Conservation (phyloP, 1,140 invertebrate species). For the Hylaeus anthracinus region DNA sequence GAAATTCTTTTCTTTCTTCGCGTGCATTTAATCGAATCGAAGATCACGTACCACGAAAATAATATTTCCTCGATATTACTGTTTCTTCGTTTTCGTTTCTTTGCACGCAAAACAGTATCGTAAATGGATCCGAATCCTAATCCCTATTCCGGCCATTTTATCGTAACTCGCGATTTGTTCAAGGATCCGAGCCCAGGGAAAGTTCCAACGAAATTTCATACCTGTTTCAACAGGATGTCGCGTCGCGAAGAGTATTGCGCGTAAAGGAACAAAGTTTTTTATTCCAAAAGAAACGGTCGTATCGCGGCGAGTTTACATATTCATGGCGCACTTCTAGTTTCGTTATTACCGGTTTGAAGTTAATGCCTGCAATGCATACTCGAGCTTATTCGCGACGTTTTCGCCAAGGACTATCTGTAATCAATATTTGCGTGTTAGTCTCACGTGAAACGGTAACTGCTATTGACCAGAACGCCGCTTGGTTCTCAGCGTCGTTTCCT, state of each 20-base stretch:
- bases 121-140: no score
- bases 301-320: neutral
- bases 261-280: neutral
- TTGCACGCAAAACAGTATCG: no score
- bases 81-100: neutral
- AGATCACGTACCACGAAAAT: neutral
- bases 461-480: slow-evolving; percentile 45
- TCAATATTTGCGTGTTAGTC: slow-evolving; percentile 44
- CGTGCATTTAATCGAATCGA: slow-evolving; percentile 34
- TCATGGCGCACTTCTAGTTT: neutral
- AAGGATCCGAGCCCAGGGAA: no score
- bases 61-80: slow-evolving; percentile 29
- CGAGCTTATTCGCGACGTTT: slow-evolving; percentile 23
- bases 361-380: slow-evolving; percentile 25
- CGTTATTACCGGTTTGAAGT: neutral
- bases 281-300: neutral
- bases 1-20: neutral
- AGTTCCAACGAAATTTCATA: no score
- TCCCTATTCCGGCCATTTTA: no score
- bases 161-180: no score
- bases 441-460: slow-evolving; percentile 41
- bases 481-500: slow-evolving; percentile 26
- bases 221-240: neutral
- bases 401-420: slow-evolving; percentile 43
- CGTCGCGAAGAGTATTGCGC: no score